Evolutionary conservation across 2,113 vertebrate species (phyloP), one percentile per base, ranked within the genome.

Genomic region (Erinaceus europaeus): DNA sequence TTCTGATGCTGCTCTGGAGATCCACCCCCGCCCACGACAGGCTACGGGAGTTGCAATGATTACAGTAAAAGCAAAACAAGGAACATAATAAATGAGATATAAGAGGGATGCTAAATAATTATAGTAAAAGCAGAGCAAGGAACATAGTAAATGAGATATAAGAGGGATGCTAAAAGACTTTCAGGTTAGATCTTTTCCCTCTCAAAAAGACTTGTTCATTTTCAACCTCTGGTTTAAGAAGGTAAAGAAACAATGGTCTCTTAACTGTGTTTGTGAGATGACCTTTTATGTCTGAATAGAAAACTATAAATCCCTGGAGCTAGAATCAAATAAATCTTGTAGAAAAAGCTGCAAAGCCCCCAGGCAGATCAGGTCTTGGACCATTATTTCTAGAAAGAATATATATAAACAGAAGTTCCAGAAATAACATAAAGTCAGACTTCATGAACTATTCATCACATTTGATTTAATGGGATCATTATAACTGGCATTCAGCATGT

Each of bases 351-450:
- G 42, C 82, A 92, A 88, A 64, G 44, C 38, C 76, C 94, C 85
- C 14, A 29, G 94, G 82, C 90, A 95, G 10, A 93, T 95, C 71
- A 89, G 79, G 57, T 48, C 62, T 93, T 82, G 44, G 89, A 92
- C 46, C 9, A 89, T 68, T 87, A 90, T 94, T 94, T 96, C 80
- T 42, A 69, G 94, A 94, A 92, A 81, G 81, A 89, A 88, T 84
- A 84, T 93, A 96, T 89, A 83, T 93, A 97, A 96, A 95, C 86
- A 88, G 36, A 91, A 86, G 83, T 94, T 96, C 94, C 95, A 96
- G 95, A 96, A 96, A 97, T 97, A 97, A 96, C 95, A 96, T 97
- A 96, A 97, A 97, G 94, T 96, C 93, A 96, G 93, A 95, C 88
- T 95, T 97, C 95, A 97, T 95, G 93, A 97, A 97, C 95, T 97